A percentile compares a stretch with the other conserved stretches of the same genome.
Conservation (phyloP, 2,113 vertebrate genomes). For the Rallus limicola region DNA sequence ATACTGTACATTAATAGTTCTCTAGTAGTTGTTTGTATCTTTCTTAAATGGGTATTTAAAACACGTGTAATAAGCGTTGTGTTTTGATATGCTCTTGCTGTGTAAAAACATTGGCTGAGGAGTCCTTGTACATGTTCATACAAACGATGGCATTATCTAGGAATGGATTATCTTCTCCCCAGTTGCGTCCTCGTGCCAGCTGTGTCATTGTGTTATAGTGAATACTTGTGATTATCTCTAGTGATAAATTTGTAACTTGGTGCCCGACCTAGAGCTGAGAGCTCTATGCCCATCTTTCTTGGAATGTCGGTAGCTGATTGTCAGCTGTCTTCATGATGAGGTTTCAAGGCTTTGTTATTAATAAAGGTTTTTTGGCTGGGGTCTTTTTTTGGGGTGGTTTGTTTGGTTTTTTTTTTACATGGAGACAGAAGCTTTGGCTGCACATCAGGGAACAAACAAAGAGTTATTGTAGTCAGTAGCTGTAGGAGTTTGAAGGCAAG, state of each 20-base stretch:
- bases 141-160: slow-evolving; percentile 51
- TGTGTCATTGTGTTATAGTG: slow-evolving; percentile 53
- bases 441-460: slow-evolving; percentile 55
- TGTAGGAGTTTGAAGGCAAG: slow-evolving; percentile 52
- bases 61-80: not conserved
- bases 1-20: not conserved
- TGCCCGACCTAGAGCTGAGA: slow-evolving; percentile 18
- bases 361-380: not conserved
- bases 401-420: not conserved
- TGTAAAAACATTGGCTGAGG: not conserved
- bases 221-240: slow-evolving; percentile 54
- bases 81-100: not conserved
- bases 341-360: slow-evolving; percentile 55
- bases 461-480: slow-evolving; percentile 54
- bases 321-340: slow-evolving; percentile 48
- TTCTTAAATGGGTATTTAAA: not conserved
- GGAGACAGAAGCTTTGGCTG: slow-evolving; percentile 58
- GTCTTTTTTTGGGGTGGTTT: not conserved
- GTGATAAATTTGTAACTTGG: slow-evolving; percentile 25
- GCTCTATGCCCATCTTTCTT: slow-evolving; percentile 36
- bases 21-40: not conserved
- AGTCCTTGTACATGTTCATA: slow-evolving; percentile 28
- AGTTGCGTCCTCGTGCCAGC: slow-evolving; percentile 25
- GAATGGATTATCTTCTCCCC: slow-evolving; percentile 41
- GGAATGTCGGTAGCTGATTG: slow-evolving; percentile 6